A percentile compares a stretch with the other conserved stretches of the same genome.
These are phyloP conservation scores for Mythimna ferrago DNA, from an alignment of 2,888 invertebrate species.

Conservation along the genomic window DNA sequence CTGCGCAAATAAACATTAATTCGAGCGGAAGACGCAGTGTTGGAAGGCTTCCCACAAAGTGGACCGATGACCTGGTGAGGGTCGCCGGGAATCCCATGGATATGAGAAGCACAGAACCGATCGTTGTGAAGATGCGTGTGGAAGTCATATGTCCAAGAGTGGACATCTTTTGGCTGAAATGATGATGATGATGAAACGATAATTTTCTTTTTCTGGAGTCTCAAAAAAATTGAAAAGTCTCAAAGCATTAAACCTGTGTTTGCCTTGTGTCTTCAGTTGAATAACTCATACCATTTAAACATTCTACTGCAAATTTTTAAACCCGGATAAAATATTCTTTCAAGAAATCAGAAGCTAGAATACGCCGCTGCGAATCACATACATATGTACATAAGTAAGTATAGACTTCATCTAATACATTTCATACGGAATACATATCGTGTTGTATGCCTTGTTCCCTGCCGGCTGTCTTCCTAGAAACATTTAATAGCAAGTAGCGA, in stretches of 20 bases:
- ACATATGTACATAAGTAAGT: not conserved
- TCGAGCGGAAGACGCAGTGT: no score
- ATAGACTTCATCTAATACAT: not conserved
- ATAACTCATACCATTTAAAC: not conserved
- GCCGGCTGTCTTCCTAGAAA: slow-evolving; percentile 30
- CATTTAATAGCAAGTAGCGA: slow-evolving; percentile 42
- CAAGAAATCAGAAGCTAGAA: slow-evolving; percentile 5
- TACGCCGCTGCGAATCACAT: not conserved
- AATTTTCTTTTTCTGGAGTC: no score
- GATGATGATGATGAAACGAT: no score
- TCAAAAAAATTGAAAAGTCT: no score
- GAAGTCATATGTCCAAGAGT: no score
- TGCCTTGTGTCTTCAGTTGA: not conserved
- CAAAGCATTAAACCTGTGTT: not conserved
- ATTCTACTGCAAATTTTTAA: not conserved
- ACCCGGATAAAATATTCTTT: not conserved
- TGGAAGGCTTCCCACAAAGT: no score
- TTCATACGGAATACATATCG: slow-evolving; percentile 14
- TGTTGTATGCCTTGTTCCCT: slow-evolving; percentile 6
- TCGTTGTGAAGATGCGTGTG: no score
- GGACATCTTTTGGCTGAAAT: no score
- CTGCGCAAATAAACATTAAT: not conserved
- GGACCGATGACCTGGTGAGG: no score
- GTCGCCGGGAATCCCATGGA: no score
- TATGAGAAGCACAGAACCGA: no score